Evolutionary conservation across 23 tunicate genomes (phyloP), one percentile per base, ranked within the genome.

Genomic region (Ascidia mentula): DNA sequence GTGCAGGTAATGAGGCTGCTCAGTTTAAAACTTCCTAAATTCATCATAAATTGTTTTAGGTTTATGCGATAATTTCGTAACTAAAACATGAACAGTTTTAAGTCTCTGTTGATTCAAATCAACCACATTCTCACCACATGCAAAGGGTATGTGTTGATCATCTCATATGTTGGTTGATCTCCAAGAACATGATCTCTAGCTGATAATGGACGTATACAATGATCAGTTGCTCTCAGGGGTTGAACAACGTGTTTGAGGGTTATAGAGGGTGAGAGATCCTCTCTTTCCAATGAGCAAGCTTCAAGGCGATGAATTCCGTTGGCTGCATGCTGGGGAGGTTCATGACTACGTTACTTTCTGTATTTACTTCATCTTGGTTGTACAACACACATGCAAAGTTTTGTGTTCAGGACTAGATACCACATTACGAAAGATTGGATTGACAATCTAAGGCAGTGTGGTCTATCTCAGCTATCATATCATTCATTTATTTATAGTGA

Each of bases 311-410:
- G 81, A 12, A 93, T 88, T 0, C 98, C 98, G 45, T 88, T 82
- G 60, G 46, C 87, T 24, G 93, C 98, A 72, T 93, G 93, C 98
- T 93, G 79, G 6, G n/a, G n/a, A n/a, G n/a, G n/a, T n/a, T n/a
- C n/a, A n/a, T n/a, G n/a, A n/a, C n/a, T n/a, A n/a, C n/a, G n/a
- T n/a, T n/a, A n/a, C n/a, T n/a, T n/a, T n/a, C n/a, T n/a, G n/a
- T n/a, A n/a, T n/a, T n/a, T n/a, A n/a, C n/a, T n/a, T n/a, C n/a
- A n/a, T n/a, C n/a, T n/a, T n/a, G n/a, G n/a, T n/a, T n/a, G n/a
- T n/a, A n/a, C n/a, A n/a, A n/a, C n/a, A n/a, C n/a, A n/a, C n/a
- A n/a, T n/a, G n/a, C n/a, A n/a, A n/a, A n/a, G n/a, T n/a, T n/a
- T n/a, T n/a, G n/a, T n/a, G n/a, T n/a, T n/a, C n/a, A n/a, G n/a